Base-by-base conservation (phyloP, 2,113 vertebrate species). In the Corynorhinus townsendii region DNA sequence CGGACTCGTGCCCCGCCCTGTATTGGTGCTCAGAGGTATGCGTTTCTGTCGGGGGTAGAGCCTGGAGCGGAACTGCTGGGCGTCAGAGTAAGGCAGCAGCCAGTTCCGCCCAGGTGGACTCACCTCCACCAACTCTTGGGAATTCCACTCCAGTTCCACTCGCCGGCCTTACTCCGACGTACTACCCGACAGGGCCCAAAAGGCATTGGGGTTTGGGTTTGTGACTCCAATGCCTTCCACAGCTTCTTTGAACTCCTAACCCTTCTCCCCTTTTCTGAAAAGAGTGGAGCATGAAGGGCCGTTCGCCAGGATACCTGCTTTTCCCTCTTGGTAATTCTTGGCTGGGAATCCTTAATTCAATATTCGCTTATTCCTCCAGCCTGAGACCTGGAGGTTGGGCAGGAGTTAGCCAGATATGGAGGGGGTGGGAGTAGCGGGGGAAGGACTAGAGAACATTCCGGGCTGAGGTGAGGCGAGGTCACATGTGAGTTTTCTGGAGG, bases 1-100 rank as follows among this genome's bases (percentile, higher is more conserved):
- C 24, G 10, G 7, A 28, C 40, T 73, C 28, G 16, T 30, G 40
- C 40, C 38, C 24, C 14, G 3, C 43, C 43, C 40, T 15, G 43
- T 33, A 33, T 4, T 5, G 10, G 38, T 5, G 14, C 40, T 43
- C 9, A 4, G 3, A 0, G 40, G 16, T 1, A 4, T 22, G 14
- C 49, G 15, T 62, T 59, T 91, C 38, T 49, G 3, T 1, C 45
- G 59, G 28, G n/a, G 64, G 20, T 0, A 30, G 4, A 15, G 40
- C 4, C 5, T 14, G 40, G 35, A 54, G 10, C 12, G 5, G 5
- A 47, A 7, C 3, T 4, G 38, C 24, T 40, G 54, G 30, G 40
- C 28, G 28, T 54, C 19, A 9, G 35, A 73, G 49, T 14, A 0
- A 30, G 11, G 35, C 24, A 17, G 73, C 24, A 16, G 20, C 52